Evolutionary conservation across 1,140 invertebrate species (phyloP), one percentile per base, ranked within the genome.

Genomic region (Tetramorium parvispinum): DNA sequence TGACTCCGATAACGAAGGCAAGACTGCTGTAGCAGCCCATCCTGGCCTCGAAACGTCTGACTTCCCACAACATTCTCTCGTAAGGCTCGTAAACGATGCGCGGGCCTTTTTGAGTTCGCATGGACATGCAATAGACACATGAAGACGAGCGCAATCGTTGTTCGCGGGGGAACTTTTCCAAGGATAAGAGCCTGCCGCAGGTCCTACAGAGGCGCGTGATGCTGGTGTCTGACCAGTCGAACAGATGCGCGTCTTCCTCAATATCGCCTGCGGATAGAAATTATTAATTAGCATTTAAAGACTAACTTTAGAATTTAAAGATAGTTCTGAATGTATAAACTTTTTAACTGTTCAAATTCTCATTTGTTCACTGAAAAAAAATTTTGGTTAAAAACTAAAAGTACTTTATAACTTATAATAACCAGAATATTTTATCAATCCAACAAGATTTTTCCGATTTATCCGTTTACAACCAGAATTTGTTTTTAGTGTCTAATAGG

Each of bases 1-100:
- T 96, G 21, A 96, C 95, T 85, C 96, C 96, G 5, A 97, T 88
- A 3, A 96, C 95, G 87, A 96, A 97, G 8, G 96, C 96, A n/a
- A 97, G 46, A 95, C 96, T 93, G 0, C 11, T 43, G 3, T 96
- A 96, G 4, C 96, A 96, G 91, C 61, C 63, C 49, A 85, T 55
- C 1, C 8, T 93, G 46, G 86, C 75, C 88, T 97, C 97, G 27
- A 96, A 96, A 7, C 96, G 95, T 78, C 96, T 95, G 1, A 97
- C 93, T 4, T 96, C 96, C 49, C 95, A 93, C 16, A 97, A 91
- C 85, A 97, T 96, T 73, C 96, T 96, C 73, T 96, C 96, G 87
- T 96, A 97, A 0, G 96, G 96, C 8, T 92, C 93, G 73, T 93
- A 90, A 11, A 93, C 82, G 37, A 91, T 68, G 11, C 79, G 79